phyloP scores from a whole-genome alignment of 1,140 invertebrate species.

The Arctopsyche grandis region DNA sequence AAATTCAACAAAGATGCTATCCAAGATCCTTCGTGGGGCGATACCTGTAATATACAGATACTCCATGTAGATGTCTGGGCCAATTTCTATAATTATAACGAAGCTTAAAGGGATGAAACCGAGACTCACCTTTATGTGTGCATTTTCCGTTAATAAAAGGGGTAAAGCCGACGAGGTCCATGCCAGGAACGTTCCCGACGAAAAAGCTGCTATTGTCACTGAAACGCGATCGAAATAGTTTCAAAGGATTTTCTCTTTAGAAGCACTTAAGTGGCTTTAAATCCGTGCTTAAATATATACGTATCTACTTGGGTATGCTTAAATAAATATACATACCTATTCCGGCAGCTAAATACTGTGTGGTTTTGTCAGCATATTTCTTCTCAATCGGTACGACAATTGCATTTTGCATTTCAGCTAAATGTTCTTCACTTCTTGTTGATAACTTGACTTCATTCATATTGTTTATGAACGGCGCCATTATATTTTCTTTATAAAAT shows the following conservation, averaged over 20 bases:
- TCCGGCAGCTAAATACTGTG: conserved; percentile 44
- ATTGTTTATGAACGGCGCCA: neutral
- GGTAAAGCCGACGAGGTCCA: conserved; percentile 70
- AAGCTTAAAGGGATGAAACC: neutral
- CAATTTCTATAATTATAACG: conserved; percentile 4
- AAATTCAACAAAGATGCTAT: conserved; percentile 67
- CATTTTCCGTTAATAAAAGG: conserved; percentile 55
- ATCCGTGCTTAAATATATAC: neutral
- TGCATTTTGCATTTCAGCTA: neutral
- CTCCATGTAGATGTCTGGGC: neutral
- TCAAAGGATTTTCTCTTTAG: neutral
- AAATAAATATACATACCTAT: conserved; percentile 43
- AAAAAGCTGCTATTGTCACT: conserved; percentile 69
- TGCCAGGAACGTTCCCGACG: conserved; percentile 66
- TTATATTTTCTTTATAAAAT: conserved; percentile 13
- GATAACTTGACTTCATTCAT: neutral
- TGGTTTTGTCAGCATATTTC: conserved; percentile 43
- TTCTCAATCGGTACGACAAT: conserved; percentile 10
- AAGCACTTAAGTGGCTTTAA: neutral
- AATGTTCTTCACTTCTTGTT: neutral
- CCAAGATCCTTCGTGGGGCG: conserved; percentile 64
- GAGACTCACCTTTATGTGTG: conserved; percentile 56
- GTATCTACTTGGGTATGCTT: too few relatives aligned
- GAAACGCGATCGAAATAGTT: conserved; percentile 45
- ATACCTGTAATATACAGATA: conserved; percentile 40